Base-by-base conservation (phyloP, 2,797 vertebrate genomes). In the Pseudomugil gertrudae region DNA sequence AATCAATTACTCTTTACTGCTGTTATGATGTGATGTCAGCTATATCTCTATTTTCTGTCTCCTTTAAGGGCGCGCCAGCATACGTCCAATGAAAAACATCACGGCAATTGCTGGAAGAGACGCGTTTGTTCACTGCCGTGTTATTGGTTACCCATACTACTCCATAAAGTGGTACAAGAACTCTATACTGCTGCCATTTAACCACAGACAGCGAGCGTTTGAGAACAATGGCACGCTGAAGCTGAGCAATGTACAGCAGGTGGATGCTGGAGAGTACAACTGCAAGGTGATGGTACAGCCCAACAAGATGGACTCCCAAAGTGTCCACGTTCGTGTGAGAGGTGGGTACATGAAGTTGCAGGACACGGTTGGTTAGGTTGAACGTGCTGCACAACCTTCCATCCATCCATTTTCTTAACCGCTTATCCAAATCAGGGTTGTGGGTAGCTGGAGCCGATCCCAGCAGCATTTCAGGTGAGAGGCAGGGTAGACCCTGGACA, bases 91-190 rank as follows among this genome's bases (percentile, higher is more conserved):
- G 98, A 99, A 96, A 93, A 99, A 99, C 79, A 96, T 99, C 90
- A 99, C 98, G 35, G 98, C 98, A 7, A 98, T 99, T 52, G 98
- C 96, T 0, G 98, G 98, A 19, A 93, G 97, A 64, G 98, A 99
- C 66, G 98, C 96, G 0, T 99, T 97, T 52, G 96, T 99, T 66
- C 97, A 99, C 92, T 99, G 98, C 57, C 96, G 97, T 0, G 97
- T 99, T 65, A 99, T 99, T 13, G 98, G 98, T 68, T 99, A 99
- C 69, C 98, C 98, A 0, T 99, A 99, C 76, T 99, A 99, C 90
- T 99, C 97, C 88, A 99, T 99, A 87, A 99, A 99, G 83, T 99
- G 98, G 98, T 99, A 98, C 90, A 99, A 99, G 93, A 97, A 99
- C 86, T 97, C 96, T 0, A 96, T 96, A 1, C 92, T 99, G 83